These are phyloP conservation scores for Neosalanx taihuensis DNA, from an alignment of 2,797 vertebrate species.

Conservation along the genomic window DNA sequence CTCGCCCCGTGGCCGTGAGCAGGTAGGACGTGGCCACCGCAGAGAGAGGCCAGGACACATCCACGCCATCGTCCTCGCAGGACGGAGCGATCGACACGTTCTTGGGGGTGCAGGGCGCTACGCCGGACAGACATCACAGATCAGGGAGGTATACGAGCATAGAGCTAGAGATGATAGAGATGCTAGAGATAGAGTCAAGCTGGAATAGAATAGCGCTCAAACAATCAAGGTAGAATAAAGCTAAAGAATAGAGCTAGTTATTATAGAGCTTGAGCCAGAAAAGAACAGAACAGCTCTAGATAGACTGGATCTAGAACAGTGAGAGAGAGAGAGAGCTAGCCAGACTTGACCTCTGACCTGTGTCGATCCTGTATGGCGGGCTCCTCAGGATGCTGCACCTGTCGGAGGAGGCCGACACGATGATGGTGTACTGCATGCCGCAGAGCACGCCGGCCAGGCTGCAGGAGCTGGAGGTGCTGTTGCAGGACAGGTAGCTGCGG, in stretches of 20 bases:
- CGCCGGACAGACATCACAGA: neutral
- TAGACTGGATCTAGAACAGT: neutral
- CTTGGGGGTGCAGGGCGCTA: constrained; percentile 71
- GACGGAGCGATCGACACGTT: constrained; percentile 39
- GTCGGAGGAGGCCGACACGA: constrained; percentile 68
- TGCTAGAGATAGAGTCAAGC: too few species aligned
- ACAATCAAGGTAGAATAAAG: too few species aligned
- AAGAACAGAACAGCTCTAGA: neutral
- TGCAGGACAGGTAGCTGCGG: constrained; percentile 60
- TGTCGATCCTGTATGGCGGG: constrained; percentile 60
- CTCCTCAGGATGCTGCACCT: constrained; percentile 76
- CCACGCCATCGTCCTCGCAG: constrained; percentile 54
- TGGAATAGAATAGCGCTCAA: too few species aligned
- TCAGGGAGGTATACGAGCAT: neutral
- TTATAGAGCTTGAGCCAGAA: too few species aligned
- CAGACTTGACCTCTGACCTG: constrained; percentile 52
- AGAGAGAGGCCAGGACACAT: constrained; percentile 62
- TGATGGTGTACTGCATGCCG: constrained; percentile 67
- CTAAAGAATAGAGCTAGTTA: too few species aligned
- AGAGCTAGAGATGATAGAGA: neutral
- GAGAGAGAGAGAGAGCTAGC: too few species aligned
- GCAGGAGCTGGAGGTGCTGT: constrained; percentile 66
- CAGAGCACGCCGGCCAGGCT: constrained; percentile 56
- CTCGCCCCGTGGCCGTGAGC: constrained; percentile 52
- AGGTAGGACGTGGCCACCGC: constrained; percentile 57